Evolutionary conservation across 2,797 vertebrate genomes (phyloP).

Genomic region (Tangara arthus): DNA sequence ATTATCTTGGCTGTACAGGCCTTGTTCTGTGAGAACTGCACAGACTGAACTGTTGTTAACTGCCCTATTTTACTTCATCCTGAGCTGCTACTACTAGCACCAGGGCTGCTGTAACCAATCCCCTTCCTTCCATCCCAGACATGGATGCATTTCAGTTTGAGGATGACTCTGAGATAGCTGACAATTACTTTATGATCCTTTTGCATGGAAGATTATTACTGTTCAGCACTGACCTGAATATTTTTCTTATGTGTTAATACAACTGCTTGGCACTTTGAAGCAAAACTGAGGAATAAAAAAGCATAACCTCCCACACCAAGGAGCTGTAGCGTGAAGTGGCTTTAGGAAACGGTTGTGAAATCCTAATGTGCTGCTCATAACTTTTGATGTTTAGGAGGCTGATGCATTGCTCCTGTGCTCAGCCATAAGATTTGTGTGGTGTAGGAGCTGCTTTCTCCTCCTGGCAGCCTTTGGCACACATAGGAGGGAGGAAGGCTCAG

Average conservation of each 20-base stretch:
- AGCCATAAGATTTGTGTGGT: neutral
- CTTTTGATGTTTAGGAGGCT: neutral
- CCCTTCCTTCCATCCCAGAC: neutral
- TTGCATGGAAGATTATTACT: neutral
- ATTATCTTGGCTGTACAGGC: rapidly evolving
- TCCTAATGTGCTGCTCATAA: neutral
- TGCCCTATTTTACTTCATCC: neutral
- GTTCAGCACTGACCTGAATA: neutral
- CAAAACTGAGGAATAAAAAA: neutral
- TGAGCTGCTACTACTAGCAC: neutral
- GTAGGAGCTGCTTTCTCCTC: neutral
- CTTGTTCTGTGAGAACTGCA: neutral
- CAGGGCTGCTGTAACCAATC: neutral
- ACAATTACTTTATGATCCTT: neutral
- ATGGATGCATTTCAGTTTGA: neutral
- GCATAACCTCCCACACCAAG: neutral
- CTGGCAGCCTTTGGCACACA: rapidly evolving
- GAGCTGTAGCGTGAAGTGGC: neutral
- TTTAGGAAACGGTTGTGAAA: neutral
- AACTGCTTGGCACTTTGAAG: neutral
- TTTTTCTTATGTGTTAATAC: neutral
- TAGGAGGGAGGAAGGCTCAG: neutral
- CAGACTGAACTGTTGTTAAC: neutral
- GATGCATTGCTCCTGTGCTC: neutral
- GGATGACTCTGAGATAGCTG: neutral